phyloP scores from a whole-genome alignment of 53 echinoderm and acorn worm genomes.

The Paracentrotus lividus region DNA sequence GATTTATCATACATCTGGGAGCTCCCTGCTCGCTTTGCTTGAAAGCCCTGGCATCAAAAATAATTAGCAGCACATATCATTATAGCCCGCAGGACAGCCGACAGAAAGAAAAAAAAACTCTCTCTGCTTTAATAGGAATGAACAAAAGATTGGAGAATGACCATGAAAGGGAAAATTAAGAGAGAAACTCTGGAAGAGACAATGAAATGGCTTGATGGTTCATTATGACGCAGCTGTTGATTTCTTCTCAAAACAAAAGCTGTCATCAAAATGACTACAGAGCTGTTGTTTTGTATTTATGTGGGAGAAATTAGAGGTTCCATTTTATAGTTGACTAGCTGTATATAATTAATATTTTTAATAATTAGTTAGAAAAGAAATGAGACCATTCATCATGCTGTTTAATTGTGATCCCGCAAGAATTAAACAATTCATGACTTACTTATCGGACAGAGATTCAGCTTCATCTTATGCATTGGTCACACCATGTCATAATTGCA shows the following conservation, averaged over 20 bases:
- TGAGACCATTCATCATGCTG: no score
- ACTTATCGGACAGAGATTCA: no score
- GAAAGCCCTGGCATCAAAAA: constrained; percentile 55
- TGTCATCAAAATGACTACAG: background rate
- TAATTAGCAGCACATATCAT: constrained; percentile 63
- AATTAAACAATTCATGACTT: no score
- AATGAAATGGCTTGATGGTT: background rate
- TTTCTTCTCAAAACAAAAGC: constrained; percentile 23
- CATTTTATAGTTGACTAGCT: no score
- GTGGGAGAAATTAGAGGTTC: no score
- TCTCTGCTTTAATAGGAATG: no score
- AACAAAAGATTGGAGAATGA: background rate
- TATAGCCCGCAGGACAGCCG: background rate
- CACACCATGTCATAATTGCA: no score
- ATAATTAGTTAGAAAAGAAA: no score
- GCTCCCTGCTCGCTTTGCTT: constrained; percentile 29
- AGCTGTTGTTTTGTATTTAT: no score
- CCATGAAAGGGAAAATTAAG: background rate
- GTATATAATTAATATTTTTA: no score
- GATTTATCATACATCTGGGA: constrained; percentile 36
- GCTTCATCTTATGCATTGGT: no score
- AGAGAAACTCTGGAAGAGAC: background rate
- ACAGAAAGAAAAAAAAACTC: background rate
- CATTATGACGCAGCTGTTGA: constrained; percentile 24
- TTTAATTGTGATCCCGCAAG: no score